Base-by-base conservation (phyloP, 2,888 invertebrate species). In the Mellilla xanthometata region DNA sequence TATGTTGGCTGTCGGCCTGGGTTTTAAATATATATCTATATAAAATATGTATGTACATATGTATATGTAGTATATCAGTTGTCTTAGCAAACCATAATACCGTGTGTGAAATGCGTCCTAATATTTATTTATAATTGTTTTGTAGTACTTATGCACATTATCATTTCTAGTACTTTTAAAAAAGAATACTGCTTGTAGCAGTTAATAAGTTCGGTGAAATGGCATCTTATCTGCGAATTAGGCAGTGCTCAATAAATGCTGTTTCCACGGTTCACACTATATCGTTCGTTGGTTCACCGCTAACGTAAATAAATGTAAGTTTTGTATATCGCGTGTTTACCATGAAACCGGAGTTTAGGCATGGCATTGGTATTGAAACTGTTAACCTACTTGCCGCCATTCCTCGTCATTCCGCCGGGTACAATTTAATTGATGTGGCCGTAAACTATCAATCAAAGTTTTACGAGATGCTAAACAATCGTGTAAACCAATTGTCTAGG, bases 371-470 rank as follows among this genome's bases (percentile, higher is more conserved):
- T 78, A 79, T 76, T 77, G 81, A 74, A 72, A 75, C 72, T 68
- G 76, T 80, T 82, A 83, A 83, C 82, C 81, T 62, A 79, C 33
- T 55, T 55, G 40, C 34, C 42, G 39, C 28, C 46, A 48, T 52
- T 51, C 49, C 43, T 23, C 56, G 59, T 65, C 70, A 72, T 79
- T 75, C 75, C 67, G 67, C 58, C 59, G 68, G 67, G 63, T 60
- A 63, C 63, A 62, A 72, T 72, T 79, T 81, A 84, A 85, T 85
- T 81, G 83, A 85, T 78, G 84, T 67, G 75, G 79, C 74, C 65
- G 71, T 82, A 81, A 81, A 80, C 81, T 73, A 83, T 86, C 84
- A 83, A 86, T 87, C 86, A 86, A 74, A 73, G 76, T 80, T 87
- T 86, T 77, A 87, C 83, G 78, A 72, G 65, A 67, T 61, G 69